Conservation (phyloP, 2,113 vertebrate genomes). For the Caracal caracal region DNA sequence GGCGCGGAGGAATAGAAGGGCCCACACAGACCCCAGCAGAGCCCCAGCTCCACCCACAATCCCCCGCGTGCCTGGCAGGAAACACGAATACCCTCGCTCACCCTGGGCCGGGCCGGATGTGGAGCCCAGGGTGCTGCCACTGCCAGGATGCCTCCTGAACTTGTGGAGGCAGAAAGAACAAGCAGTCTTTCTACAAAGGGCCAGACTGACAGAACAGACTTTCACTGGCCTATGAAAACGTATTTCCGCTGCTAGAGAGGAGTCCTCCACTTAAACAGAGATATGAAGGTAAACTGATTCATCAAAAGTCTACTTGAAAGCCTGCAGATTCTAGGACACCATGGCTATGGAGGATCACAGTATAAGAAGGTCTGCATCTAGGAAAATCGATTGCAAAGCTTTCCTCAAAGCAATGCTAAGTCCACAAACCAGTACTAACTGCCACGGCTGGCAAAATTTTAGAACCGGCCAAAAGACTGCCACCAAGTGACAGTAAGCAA, state of each 20-base stretch:
- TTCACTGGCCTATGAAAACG: background rate
- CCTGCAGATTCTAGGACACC: background rate
- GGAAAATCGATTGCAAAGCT: background rate
- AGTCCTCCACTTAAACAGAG: background rate
- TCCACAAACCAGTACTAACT: background rate
- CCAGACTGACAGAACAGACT: background rate
- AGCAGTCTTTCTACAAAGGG: background rate
- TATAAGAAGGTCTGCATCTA: background rate
- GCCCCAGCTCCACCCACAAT: background rate
- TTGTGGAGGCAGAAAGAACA: background rate
- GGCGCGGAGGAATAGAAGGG: background rate
- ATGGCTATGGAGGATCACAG: background rate
- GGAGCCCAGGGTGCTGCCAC: background rate
- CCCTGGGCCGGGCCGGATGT: too few relatives aligned
- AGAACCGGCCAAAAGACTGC: background rate
- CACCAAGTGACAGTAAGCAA: background rate
- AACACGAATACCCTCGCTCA: fast-evolving
- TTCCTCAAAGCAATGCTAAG: background rate
- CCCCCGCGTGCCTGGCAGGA: background rate
- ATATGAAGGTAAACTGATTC: background rate
- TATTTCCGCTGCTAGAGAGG: background rate
- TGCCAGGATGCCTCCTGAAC: too few relatives aligned
- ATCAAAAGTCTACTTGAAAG: background rate
- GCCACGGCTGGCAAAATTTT: background rate
- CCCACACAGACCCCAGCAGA: background rate